phyloP scores from a whole-genome alignment of 2,888 invertebrate species.

The Heliconius ethilla region DNA sequence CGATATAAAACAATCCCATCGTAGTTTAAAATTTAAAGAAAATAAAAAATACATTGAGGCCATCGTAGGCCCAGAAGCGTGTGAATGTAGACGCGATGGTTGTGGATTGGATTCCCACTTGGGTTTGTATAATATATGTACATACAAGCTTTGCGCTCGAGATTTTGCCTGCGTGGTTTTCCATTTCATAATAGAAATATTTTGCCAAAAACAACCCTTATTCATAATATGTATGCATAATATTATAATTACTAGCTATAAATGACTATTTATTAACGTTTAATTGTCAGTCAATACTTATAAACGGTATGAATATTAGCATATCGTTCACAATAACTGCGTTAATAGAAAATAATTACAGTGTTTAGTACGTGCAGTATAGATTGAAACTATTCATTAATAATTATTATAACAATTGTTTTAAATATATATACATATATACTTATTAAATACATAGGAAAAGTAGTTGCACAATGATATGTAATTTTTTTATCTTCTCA shows the following conservation, averaged over 20 bases:
- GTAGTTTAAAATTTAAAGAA: not conserved
- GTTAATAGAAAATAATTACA: constrained; percentile 14
- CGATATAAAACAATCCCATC: not conserved
- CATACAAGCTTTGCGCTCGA: no score
- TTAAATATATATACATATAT: not conserved
- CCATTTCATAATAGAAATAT: no score
- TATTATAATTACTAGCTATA: not conserved
- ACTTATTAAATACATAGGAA: not conserved
- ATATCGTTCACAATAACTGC: not conserved
- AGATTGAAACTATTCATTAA: not conserved
- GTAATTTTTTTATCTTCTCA: no score
- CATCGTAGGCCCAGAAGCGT: no score
- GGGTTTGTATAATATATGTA: no score
- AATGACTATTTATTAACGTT: not conserved
- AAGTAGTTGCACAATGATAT: not conserved
- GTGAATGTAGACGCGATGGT: no score
- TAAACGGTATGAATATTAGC: constrained; percentile 6
- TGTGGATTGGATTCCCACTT: no score
- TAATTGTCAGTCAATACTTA: not conserved
- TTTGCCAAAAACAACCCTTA: not conserved
- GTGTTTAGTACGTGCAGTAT: not conserved
- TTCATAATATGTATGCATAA: not conserved
- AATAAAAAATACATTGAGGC: no score
- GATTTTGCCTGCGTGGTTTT: no score
- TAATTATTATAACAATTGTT: not conserved